Base-by-base conservation (phyloP, 2,113 vertebrate species). In the Pelvicachromis taeniatus region DNA sequence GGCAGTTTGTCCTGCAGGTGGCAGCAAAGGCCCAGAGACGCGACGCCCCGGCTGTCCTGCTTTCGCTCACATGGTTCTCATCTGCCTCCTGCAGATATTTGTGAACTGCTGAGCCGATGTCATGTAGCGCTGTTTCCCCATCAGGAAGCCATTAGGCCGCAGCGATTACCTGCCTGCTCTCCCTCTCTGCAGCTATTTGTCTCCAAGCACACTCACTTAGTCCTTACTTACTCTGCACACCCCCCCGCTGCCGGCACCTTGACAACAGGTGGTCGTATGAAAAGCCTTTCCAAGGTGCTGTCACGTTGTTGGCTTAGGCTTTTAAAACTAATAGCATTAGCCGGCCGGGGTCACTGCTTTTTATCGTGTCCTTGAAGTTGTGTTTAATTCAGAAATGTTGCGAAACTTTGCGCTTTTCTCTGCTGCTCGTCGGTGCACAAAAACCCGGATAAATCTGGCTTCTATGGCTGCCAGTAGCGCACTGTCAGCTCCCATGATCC, bases 401-500 rank as follows among this genome's bases (percentile, higher is more conserved):
- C 6, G 3, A 81, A 87, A 90, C 42, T 70, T 78, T 78, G 3
- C 17, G 42, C 77, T 65, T 80, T 33, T 48, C 79, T 63, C 52
- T 68, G 80, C 56, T 92, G 82, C 8, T 90, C 85, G 89, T 45
- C 65, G 78, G 87, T 84, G 88, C 88, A 84, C 85, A 85, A 82
- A 70, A 87, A 82, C 12, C 40, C 73, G 26, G 58, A 88, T 81
- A 78, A 92, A 88, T 90, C 65, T 88, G 84, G 54, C 79, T 78
- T 86, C 75, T 38, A 88, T 91, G 87, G 88, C 91, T 92, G 85
- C 93, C 87, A 91, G 89, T 87, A 55, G 78, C 48, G 52, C 86
- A 83, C 86, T 91, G 93, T 94, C 94, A 94, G 63, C 90, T 91
- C 88, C 88, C 89, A 90, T 93, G 93, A 93, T 93, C 78, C 89